Conservation (phyloP, 2,888 invertebrate species). For the Lycaena phlaeas region DNA sequence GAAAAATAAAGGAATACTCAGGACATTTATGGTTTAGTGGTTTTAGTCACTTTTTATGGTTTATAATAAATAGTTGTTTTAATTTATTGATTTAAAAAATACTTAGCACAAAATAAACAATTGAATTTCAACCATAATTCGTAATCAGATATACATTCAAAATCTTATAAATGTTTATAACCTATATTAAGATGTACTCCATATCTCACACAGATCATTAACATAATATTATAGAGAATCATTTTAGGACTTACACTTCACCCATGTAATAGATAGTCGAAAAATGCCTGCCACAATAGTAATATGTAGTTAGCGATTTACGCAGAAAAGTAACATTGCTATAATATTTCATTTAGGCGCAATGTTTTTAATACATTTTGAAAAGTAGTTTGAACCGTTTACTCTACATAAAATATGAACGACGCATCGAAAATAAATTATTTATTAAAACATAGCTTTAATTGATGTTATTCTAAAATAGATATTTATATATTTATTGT, state of each 20-base stretch:
- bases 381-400: neutral
- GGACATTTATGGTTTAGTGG: too few species aligned
- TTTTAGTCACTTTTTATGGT: too few species aligned
- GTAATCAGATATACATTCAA: too few species aligned
- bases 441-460: slow-evolving; percentile 20
- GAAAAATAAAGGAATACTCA: too few species aligned
- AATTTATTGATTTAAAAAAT: too few species aligned
- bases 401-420: slow-evolving; percentile 4
- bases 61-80: too few species aligned
- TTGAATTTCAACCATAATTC: too few species aligned
- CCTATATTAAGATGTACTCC: too few species aligned
- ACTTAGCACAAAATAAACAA: too few species aligned
- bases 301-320: neutral
- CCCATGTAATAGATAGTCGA: neutral
- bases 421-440: slow-evolving; percentile 20
- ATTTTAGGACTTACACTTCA: neutral
- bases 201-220: too few species aligned
- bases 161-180: too few species aligned
- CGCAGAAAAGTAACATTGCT: neutral
- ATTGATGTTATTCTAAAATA: slow-evolving; percentile 38
- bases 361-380: neutral
- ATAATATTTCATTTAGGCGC: slow-evolving; percentile 1
- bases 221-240: too few species aligned
- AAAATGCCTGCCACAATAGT: slow-evolving; percentile 1
- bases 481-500: slow-evolving; percentile 16